Evolutionary conservation across 2,113 vertebrate genomes (phyloP).

Genomic region (Rhynchopsitta pachyrhyncha): DNA sequence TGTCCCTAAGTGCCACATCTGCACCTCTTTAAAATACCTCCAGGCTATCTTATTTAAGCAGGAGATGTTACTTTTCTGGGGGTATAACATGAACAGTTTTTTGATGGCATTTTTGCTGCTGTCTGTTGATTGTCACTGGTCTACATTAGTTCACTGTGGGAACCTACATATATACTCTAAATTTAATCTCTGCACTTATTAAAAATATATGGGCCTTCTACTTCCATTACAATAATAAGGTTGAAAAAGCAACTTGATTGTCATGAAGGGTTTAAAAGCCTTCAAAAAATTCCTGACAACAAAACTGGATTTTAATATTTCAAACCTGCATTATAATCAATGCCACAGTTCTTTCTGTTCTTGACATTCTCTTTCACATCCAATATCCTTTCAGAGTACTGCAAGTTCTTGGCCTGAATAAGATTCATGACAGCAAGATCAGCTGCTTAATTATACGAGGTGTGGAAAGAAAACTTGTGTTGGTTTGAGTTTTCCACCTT

Average conservation of each 20-base stretch:
- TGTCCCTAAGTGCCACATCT: not conserved
- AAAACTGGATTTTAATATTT: not conserved
- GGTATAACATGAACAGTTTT: not conserved
- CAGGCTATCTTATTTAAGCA: not conserved
- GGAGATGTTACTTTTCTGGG: not conserved
- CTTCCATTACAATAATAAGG: not conserved
- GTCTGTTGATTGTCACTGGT: not conserved
- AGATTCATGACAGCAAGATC: not conserved
- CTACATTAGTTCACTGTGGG: not conserved
- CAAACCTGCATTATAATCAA: not conserved
- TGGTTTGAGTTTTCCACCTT: not conserved
- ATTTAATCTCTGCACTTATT: not conserved
- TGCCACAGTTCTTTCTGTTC: not conserved
- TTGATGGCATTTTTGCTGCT: not conserved
- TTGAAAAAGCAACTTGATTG: not conserved
- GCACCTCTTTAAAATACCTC: not conserved
- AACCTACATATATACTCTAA: accelerated
- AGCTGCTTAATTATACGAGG: not conserved
- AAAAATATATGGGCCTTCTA: not conserved
- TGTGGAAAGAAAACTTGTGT: not conserved
- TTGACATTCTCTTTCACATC: not conserved
- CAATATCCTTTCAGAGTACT: not conserved
- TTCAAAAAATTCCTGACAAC: not conserved
- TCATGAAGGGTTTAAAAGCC: not conserved
- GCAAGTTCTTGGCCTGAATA: not conserved